Base-by-base conservation (phyloP, 2,113 vertebrate genomes). In the Cryptotis parvus region DNA sequence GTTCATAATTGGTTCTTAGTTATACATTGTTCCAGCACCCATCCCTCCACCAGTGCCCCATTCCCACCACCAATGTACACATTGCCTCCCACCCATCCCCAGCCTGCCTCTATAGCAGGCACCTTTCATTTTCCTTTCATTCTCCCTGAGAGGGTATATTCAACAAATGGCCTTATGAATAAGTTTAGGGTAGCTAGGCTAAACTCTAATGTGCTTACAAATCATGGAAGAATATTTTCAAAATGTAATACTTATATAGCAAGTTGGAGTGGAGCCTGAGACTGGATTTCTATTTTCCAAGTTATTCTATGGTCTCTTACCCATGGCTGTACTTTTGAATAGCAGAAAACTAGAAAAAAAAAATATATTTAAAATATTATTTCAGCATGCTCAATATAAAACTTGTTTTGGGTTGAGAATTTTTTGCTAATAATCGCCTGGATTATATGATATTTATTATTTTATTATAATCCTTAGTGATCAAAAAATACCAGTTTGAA, bases 131-230 rank as follows among this genome's bases (percentile, higher is more conserved):
- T n/a, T n/a, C n/a, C n/a, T n/a, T n/a, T n/a, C n/a, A n/a, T n/a
- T n/a, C n/a, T n/a, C n/a, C n/a, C 20, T 83, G 39, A 92, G 22
- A 61, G 14, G 76, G 61, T 70, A 9, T 37, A 83, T 92, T 92
- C n/a, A 49, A 77, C 27, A 83, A 83, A 39, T 49, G 49, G 45
- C 3, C 70, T 49, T 29, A 69, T 49, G 37, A 76, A 49, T 39
- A 76, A 49, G n/a, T 83, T 76, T 69, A 43, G 12, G 52, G 29
- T 43, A 69, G 52, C 52, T 20, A 55, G 58, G 26, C 8, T 61
- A 58, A 49, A 69, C 26, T 69, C 9, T 37, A 31, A 68, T 80
- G 49, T 63, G 18, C 37, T 58, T 76, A 22, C 12, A 92, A 76
- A 27, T 49, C 55, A 76, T 39, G 33, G 37, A n/a, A 49, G 61